Conservation (phyloP, 2,113 vertebrate genomes). For the Echinops telfairi region DNA sequence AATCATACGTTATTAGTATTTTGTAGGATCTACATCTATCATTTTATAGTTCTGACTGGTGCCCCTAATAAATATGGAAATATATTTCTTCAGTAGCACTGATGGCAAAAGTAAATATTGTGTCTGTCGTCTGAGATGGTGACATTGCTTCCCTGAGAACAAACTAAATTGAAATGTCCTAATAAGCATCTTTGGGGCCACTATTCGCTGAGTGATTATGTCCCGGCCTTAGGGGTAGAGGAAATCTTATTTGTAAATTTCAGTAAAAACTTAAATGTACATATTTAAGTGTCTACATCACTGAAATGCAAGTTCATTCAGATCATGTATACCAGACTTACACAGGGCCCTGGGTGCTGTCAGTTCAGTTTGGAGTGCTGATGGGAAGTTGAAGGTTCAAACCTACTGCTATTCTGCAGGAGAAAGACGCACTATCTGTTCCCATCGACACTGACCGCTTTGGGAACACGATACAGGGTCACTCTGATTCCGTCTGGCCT, state of each 20-base stretch:
- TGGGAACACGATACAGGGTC: no score
- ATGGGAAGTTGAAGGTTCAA: no score
- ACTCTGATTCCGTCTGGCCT: no score
- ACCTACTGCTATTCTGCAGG: no score
- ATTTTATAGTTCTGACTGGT: conserved; percentile 19
- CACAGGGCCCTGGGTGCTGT: no score
- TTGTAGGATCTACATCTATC: neutral
- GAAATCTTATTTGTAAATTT: conserved; percentile 22
- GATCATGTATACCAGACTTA: neutral
- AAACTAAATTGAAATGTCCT: neutral
- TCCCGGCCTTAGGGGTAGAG: neutral
- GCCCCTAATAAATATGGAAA: conserved; percentile 49
- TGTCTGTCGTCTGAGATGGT: neutral
- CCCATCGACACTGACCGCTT: no score
- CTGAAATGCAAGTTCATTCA: neutral
- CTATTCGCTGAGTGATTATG: neutral
- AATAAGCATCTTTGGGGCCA: neutral
- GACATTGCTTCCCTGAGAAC: neutral
- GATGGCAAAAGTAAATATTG: conserved; percentile 45
- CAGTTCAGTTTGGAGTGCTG: no score
- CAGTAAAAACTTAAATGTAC: neutral
- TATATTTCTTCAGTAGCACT: neutral
- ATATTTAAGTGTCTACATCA: neutral
- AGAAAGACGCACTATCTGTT: no score
- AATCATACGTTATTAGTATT: conserved; percentile 43